Percentiles rank a stretch among this genome's conserved stretches.
phyloP scores from a whole-genome alignment of 2,888 invertebrate species.

The Eupithecia vulgata region DNA sequence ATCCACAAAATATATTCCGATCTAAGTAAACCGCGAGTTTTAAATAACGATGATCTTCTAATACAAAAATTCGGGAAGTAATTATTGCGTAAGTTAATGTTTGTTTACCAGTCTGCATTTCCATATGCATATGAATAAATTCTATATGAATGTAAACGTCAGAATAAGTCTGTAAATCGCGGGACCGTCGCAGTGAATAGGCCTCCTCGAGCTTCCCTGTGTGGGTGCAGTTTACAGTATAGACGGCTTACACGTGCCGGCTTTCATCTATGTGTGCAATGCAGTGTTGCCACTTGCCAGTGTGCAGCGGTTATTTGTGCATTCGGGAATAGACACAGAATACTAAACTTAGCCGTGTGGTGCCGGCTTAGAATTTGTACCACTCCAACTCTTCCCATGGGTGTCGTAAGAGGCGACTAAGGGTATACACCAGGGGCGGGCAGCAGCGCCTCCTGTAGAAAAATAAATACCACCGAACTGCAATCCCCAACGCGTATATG shows the following conservation, averaged over 20 bases:
- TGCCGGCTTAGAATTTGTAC: no score
- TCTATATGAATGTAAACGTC: slow-evolving; percentile 19
- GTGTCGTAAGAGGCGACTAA: no score
- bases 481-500: no score
- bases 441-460: no score
- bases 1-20: background rate
- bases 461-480: no score
- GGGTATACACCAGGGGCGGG: no score
- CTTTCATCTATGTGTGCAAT: slow-evolving; percentile 54
- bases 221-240: slow-evolving; percentile 46
- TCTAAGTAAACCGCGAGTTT: background rate
- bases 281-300: slow-evolving; percentile 48
- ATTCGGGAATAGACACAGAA: slow-evolving; percentile 45
- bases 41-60: background rate
- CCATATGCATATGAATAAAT: slow-evolving; percentile 21
- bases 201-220: slow-evolving; percentile 46
- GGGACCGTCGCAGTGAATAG: slow-evolving; percentile 44
- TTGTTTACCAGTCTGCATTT: slow-evolving; percentile 24
- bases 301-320: slow-evolving; percentile 49
- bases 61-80: background rate
- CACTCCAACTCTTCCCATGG: no score
- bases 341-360: no score
- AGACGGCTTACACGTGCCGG: slow-evolving; percentile 64
- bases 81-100: slow-evolving; percentile 7
- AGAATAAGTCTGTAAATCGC: slow-evolving; percentile 35